These are phyloP conservation scores for Zoanthus sociatus DNA, from an alignment of 92 coral and sea anemone species.

Conservation along the genomic window DNA sequence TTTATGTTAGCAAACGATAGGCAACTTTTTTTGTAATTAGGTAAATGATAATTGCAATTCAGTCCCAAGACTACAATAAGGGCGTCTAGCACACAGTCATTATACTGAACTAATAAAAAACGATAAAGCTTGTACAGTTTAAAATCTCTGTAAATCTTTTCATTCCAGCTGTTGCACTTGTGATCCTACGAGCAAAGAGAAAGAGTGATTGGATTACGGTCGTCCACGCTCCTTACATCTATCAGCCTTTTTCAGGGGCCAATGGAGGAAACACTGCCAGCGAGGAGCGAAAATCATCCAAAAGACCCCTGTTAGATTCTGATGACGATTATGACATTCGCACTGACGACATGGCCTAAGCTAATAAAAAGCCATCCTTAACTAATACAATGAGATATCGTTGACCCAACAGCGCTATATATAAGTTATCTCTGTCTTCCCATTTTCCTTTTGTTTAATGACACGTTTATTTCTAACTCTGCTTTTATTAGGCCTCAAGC, in stretches of 20 bases:
- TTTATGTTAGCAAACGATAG: too few species aligned
- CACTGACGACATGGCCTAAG: slow-evolving; percentile 24
- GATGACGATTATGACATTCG: slow-evolving; percentile 25
- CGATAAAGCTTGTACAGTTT: too few species aligned
- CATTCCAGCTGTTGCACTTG: neutral
- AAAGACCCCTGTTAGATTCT: slow-evolving; percentile 23
- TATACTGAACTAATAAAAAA: neutral
- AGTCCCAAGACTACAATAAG: too few species aligned
- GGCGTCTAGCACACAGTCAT: too few species aligned
- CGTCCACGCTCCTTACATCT: slow-evolving; percentile 25
- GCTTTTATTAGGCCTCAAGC: too few species aligned
- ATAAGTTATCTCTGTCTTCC: too few species aligned
- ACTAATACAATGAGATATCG: too few species aligned
- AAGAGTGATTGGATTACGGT: slow-evolving; percentile 19
- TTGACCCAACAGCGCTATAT: too few species aligned
- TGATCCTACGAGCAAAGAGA: slow-evolving; percentile 29
- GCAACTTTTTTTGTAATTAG: too few species aligned
- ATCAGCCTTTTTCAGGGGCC: slow-evolving; percentile 6
- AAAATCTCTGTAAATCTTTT: neutral
- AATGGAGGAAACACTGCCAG: neutral
- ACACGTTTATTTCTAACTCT: too few species aligned
- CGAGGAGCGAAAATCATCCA: slow-evolving; percentile 22
- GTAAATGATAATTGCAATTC: too few species aligned
- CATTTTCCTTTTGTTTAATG: too few species aligned
- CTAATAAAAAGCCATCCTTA: neutral